Evolutionary conservation across 2,888 invertebrate genomes (phyloP).

Genomic region (Ephialtes manifestator): DNA sequence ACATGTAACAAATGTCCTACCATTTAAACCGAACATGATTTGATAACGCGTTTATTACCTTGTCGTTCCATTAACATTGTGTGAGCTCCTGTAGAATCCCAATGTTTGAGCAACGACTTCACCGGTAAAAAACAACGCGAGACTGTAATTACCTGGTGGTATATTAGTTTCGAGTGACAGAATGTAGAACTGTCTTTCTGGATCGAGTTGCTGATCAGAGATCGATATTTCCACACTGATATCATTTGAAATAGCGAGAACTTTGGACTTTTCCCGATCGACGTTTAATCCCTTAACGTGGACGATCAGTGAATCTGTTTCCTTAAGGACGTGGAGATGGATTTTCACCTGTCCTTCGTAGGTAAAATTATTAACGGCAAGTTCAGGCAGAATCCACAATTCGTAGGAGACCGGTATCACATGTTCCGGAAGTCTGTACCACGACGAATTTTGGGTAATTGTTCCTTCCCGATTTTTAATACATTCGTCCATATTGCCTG

Average conservation of each 20-base stretch:
- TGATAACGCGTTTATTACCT: slow-evolving; percentile 84
- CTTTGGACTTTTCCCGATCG: slow-evolving; percentile 55
- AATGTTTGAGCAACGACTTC: slow-evolving; percentile 88
- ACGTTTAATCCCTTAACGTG: slow-evolving; percentile 87
- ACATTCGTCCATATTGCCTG: neutral
- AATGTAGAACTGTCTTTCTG: slow-evolving; percentile 74
- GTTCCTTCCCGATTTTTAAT: slow-evolving; percentile 23
- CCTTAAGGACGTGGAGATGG: slow-evolving; percentile 80
- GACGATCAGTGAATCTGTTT: slow-evolving; percentile 84
- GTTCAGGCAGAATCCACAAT: slow-evolving; percentile 80
- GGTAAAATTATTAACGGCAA: slow-evolving; percentile 69
- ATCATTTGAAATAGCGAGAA: neutral
- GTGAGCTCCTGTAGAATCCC: slow-evolving; percentile 89
- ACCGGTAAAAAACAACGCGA: slow-evolving; percentile 87
- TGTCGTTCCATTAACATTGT: slow-evolving; percentile 86
- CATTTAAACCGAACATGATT: too few species aligned
- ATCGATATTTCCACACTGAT: slow-evolving; percentile 59
- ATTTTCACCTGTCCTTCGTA: slow-evolving; percentile 87
- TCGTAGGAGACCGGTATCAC: slow-evolving; percentile 88
- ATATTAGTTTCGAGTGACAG: slow-evolving; percentile 65
- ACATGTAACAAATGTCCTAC: too few species aligned
- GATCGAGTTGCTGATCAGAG: slow-evolving; percentile 69
- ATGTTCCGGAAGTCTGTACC: slow-evolving; percentile 87
- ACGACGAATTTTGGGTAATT: slow-evolving; percentile 40
- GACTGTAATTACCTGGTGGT: slow-evolving; percentile 83